These are phyloP conservation scores for Dromas ardeola DNA, from an alignment of 2,113 vertebrate genomes.

Conservation along the genomic window DNA sequence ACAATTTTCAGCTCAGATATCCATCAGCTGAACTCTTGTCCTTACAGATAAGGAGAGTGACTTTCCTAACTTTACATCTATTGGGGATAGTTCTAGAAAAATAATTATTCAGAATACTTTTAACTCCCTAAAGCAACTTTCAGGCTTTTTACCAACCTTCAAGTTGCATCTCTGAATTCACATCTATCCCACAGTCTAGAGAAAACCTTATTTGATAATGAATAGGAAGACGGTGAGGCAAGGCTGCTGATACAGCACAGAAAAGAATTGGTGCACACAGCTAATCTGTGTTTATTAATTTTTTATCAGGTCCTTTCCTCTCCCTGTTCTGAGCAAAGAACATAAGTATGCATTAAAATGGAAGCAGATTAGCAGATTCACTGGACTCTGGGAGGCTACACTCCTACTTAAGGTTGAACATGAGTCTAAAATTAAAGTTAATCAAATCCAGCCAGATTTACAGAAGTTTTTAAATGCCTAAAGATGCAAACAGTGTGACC, in stretches of 20 bases:
- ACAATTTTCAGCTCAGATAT: not conserved
- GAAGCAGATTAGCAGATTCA: constrained; percentile 36
- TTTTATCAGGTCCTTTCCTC: constrained; percentile 42
- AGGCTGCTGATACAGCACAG: constrained; percentile 31
- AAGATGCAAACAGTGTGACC: constrained; percentile 31
- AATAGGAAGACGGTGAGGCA: not conserved
- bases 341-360: constrained; percentile 23
- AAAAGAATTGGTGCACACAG: not conserved
- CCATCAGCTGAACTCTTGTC: not conserved
- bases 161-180: not conserved
- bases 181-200: not conserved
- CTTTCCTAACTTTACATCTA: not conserved
- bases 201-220: not conserved
- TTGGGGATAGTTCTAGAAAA: not conserved
- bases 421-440: constrained; percentile 49
- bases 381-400: not conserved
- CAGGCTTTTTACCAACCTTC: not conserved
- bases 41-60: not conserved
- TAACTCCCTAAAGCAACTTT: not conserved
- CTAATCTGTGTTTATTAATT: constrained; percentile 54
- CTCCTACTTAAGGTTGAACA: constrained; percentile 27
- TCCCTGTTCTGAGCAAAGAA: not conserved
- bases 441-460: constrained; percentile 26
- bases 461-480: constrained; percentile 24
- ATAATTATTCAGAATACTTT: not conserved